Conservation (phyloP, 2,888 invertebrate species). For the Mimas tiliae region DNA sequence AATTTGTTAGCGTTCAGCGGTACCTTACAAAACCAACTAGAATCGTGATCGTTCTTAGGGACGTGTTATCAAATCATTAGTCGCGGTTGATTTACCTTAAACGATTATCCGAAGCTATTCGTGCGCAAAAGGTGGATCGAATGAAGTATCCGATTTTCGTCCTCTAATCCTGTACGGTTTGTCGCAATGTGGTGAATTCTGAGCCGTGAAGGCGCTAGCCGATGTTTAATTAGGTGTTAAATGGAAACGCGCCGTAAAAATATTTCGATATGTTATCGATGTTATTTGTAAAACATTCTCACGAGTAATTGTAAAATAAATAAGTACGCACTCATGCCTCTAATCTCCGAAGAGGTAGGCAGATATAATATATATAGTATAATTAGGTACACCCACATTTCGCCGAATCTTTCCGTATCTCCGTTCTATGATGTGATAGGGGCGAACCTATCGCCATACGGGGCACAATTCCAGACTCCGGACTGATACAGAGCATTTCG, state of each 20-base stretch:
- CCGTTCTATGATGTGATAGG: no score
- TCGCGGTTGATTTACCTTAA: conserved; percentile 13
- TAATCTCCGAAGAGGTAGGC: no score
- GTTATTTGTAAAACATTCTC: background rate
- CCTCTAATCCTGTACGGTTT: conserved; percentile 21
- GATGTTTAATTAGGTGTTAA: background rate
- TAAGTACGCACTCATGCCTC: no score
- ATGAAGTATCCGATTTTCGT: conserved; percentile 18
- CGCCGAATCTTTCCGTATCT: no score
- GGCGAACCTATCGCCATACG: no score
- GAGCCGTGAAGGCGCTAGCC: background rate
- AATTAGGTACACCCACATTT: no score
- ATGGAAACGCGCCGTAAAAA: background rate
- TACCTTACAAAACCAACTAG: conserved; percentile 12
- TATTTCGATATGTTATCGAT: background rate
- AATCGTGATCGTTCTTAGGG: conserved; percentile 22
- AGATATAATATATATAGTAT: no score
- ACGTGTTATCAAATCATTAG: conserved; percentile 21
- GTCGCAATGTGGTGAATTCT: background rate
- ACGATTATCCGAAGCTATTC: conserved; percentile 17
- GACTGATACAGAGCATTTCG: no score
- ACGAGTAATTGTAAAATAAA: background rate
- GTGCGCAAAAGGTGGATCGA: conserved; percentile 17
- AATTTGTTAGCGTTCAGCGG: conserved; percentile 19
- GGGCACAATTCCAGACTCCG: no score